Evolutionary conservation across 2,888 invertebrate genomes (phyloP), one percentile per base, ranked within the genome.

Genomic region (Hypomecis atomaria): DNA sequence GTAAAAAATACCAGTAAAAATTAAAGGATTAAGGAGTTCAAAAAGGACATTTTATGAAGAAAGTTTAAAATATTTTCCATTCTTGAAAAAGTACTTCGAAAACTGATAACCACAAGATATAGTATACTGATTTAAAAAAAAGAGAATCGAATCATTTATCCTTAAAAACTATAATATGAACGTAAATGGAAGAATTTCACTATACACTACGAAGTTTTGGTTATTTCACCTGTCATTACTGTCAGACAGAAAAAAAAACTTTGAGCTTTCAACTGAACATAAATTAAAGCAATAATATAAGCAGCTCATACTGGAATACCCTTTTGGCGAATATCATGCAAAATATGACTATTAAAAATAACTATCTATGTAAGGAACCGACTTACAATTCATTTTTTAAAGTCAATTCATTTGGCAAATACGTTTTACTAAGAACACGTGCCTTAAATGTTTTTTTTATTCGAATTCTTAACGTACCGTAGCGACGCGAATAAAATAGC

Each of bases 101-200:
- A 75, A 73, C 69, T 71, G 70, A 65, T 69, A 23, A 64, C 55
- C 59, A 37, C 44, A 10, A 59, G 74, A 75, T 78, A 73, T 71
- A 64, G 6, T 23, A 23, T 4, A 9, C 1, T 49, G 7, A 8
- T 72, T 33, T 44, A 33, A 5, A 38, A 49, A 54, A 57, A 48
- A 73, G 77, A 75, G 70, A 79, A 76, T 78, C 78, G 69, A 77
- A 74, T 67, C 75, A 73, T 78, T 82, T 78, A 74, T 75, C 72
- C 78, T 84, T 86, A 85, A 78, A 73, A 79, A 79, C 82, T 88
- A 81, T 23, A 23, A 23, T 71, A 78, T 70, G 75, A 88, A 88
- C 78, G 73, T 83, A 82, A 73, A 81, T 86, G 87, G 87, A 88
- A 89, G 86, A 85, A 81, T 70, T 75, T 63, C 67, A 77, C 76